A percentile compares a stretch with the other conserved stretches of the same genome.
Conservation (phyloP, 1,140 invertebrate genomes). For the Eufriesea mexicana region DNA sequence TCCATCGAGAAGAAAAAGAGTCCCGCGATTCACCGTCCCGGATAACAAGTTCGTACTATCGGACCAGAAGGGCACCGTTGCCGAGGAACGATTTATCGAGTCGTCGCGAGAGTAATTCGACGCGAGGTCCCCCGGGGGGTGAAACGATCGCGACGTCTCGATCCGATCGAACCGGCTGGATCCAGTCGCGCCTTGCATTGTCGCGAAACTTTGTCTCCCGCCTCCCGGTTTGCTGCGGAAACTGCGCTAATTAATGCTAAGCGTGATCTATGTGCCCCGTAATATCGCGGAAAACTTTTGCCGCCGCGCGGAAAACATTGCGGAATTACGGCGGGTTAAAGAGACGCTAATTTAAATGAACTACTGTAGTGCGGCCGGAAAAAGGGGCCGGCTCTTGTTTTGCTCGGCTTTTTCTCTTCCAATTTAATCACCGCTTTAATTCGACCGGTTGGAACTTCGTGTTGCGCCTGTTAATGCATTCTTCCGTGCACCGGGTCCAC, state of each 20-base stretch:
- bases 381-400: constrained; percentile 16
- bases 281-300: constrained; percentile 40
- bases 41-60: neutral
- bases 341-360: constrained; percentile 56
- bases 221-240: neutral
- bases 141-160: neutral
- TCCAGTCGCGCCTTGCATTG: neutral
- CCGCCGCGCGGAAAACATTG: constrained; percentile 43
- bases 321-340: constrained; percentile 50
- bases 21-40: no score
- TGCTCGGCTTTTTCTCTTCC: constrained; percentile 23
- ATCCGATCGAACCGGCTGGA: neutral
- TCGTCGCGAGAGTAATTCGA: no score
- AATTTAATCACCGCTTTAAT: constrained; percentile 54
- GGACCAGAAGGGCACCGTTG: no score
- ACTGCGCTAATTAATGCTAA: constrained; percentile 48
- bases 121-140: no score
- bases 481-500: no score
- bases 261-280: constrained; percentile 42
- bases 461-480: constrained; percentile 31
- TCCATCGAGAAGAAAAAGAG: constrained; percentile 13
- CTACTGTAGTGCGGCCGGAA: constrained; percentile 39
- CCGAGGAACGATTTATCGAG: no score
- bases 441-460: constrained; percentile 29
- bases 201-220: constrained; percentile 18